Percentiles rank a stretch among this genome's conserved stretches.
Conservation (phyloP, 2,888 invertebrate species). For the Ichneumoninae sp. region DNA sequence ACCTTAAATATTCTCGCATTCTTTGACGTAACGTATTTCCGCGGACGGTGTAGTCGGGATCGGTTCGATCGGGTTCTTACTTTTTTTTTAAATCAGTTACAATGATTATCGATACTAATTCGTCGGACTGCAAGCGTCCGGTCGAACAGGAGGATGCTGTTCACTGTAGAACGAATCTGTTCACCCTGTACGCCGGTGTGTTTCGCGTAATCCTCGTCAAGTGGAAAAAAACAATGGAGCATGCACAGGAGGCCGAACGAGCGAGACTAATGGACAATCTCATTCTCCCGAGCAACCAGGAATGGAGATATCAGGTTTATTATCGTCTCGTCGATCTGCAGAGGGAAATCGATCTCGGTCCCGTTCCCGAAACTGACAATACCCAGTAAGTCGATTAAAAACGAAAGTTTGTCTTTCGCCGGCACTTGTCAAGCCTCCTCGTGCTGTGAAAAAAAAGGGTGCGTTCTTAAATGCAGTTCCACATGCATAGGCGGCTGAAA, state of each 20-base stretch:
- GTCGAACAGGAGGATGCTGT: not conserved
- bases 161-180: slow-evolving; percentile 86
- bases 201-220: slow-evolving; percentile 87
- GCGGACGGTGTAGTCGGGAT: not conserved
- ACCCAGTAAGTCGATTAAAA: slow-evolving; percentile 53
- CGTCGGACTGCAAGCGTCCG: not conserved
- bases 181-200: slow-evolving; percentile 88
- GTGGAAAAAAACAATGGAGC: slow-evolving; percentile 77
- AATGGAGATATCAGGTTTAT: slow-evolving; percentile 89
- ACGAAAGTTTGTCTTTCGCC: not conserved
- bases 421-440: not conserved
- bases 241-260: slow-evolving; percentile 70
- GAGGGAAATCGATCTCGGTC: slow-evolving; percentile 83
- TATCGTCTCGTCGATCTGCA: slow-evolving; percentile 89
- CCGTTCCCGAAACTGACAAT: slow-evolving; percentile 20
- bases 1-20: slow-evolving; percentile 33
- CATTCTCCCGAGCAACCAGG: slow-evolving; percentile 89
- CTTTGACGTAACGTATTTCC: not conserved
- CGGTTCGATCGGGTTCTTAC: not conserved
- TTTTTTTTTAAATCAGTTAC: not conserved
- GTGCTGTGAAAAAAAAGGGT: not conserved
- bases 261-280: slow-evolving; percentile 85
- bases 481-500: no score
- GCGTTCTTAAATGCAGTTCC: not conserved
- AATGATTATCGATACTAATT: not conserved